Percentiles rank a stretch among this genome's conserved stretches.
Conservation (phyloP, 2,888 invertebrate species). For the Apantesis nais region DNA sequence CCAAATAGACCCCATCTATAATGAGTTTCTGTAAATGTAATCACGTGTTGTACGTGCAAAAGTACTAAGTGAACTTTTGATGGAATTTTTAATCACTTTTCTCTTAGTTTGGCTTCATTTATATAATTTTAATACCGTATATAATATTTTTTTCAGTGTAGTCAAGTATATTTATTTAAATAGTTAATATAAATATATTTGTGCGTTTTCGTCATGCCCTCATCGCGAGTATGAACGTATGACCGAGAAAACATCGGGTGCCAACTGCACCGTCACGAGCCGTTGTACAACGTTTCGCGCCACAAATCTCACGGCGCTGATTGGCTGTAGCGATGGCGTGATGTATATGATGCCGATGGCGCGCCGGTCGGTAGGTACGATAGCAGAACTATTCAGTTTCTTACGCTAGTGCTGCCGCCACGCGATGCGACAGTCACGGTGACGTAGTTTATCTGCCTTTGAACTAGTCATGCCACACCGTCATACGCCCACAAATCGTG, state of each 20-base stretch:
- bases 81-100: background rate
- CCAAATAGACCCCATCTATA: background rate
- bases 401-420: constrained; percentile 70
- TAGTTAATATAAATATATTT: constrained; percentile 38
- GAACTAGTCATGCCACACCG: constrained; percentile 40
- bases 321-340: constrained; percentile 78
- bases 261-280: constrained; percentile 55
- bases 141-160: background rate
- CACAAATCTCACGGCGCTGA: constrained; percentile 61
- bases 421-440: constrained; percentile 48
- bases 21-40: background rate
- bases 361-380: constrained; percentile 38
- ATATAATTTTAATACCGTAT: background rate
- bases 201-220: constrained; percentile 54
- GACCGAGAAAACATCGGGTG: constrained; percentile 51
- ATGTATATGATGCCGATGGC: constrained; percentile 54
- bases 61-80: constrained; percentile 11
- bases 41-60: constrained; percentile 15
- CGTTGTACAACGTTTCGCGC: constrained; percentile 61
- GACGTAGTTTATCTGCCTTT: constrained; percentile 60
- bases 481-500: constrained; percentile 51
- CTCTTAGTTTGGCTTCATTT: background rate
- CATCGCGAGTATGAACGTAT: constrained; percentile 38
- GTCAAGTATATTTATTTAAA: constrained; percentile 29
- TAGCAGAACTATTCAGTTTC: constrained; percentile 31